These are phyloP conservation scores for Gobius niger DNA, from an alignment of 2,113 vertebrate species.

Conservation along the genomic window DNA sequence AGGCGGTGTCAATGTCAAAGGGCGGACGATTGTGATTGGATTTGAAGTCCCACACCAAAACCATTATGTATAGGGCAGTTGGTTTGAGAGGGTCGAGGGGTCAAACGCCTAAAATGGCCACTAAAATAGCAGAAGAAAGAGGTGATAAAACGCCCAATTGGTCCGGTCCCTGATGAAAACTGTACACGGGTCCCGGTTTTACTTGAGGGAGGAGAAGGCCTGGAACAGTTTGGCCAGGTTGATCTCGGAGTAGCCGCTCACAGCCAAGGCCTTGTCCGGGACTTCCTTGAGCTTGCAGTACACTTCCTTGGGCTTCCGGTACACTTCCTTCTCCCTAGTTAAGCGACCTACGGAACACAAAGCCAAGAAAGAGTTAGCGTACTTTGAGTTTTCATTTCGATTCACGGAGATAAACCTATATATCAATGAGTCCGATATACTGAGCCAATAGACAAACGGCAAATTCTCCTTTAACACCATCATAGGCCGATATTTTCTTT, in stretches of 20 bases:
- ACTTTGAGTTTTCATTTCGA: too few species aligned
- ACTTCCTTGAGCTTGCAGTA: slow-evolving; percentile 87
- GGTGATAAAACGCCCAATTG: background rate
- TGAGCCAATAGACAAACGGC: too few species aligned
- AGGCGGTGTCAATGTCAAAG: slow-evolving; percentile 26
- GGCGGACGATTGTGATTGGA: slow-evolving; percentile 43
- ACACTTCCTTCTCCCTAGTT: slow-evolving; percentile 66
- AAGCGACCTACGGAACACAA: background rate
- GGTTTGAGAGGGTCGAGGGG: slow-evolving; percentile 29
- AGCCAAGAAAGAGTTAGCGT: background rate
- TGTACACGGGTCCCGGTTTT: slow-evolving; percentile 33
- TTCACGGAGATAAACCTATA: too few species aligned
- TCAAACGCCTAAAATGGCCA: slow-evolving; percentile 16
- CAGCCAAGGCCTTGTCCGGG: slow-evolving; percentile 81
- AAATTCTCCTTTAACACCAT: too few species aligned
- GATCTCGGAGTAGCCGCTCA: slow-evolving; percentile 91
- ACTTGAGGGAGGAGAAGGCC: slow-evolving; percentile 76
- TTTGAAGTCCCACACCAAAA: slow-evolving; percentile 53
- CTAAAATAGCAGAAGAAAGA: slow-evolving; percentile 4
- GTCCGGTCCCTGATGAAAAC: background rate
- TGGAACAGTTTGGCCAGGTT: slow-evolving; percentile 92
- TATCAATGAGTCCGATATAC: too few species aligned
- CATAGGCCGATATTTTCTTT: too few species aligned
- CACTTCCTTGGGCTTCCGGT: slow-evolving; percentile 76
- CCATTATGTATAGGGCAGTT: slow-evolving; percentile 42